phyloP scores from a whole-genome alignment of 2,797 vertebrate species.

The Micrastur ruficollis region DNA sequence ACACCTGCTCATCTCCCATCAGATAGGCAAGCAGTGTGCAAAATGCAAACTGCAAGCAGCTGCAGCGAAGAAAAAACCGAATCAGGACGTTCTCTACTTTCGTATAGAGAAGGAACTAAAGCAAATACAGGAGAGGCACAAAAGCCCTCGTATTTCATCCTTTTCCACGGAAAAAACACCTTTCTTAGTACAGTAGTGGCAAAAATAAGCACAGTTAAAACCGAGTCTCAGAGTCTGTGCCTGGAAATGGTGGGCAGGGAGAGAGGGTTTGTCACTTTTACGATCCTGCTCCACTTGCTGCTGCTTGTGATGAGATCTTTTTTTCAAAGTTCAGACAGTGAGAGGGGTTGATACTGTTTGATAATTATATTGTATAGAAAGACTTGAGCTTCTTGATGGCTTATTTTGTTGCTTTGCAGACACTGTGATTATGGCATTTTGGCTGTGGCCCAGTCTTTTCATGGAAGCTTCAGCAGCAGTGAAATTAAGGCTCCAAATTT shows the following conservation, averaged over 20 bases:
- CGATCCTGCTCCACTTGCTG: not conserved
- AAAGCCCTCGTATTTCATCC: not conserved
- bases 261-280: not conserved
- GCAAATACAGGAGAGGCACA: not conserved
- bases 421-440: conserved; percentile 44
- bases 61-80: not conserved
- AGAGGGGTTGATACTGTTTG: not conserved
- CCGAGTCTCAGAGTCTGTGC: accelerated
- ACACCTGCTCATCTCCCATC: conserved; percentile 60
- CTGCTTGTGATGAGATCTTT: not conserved
- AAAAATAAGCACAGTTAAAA: not conserved
- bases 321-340: not conserved
- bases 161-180: not conserved
- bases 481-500: conserved; percentile 21
- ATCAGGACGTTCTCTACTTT: not conserved
- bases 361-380: not conserved
- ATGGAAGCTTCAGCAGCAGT: not conserved
- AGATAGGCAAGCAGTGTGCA: conserved; percentile 30
- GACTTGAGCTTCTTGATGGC: conserved; percentile 4
- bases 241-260: not conserved
- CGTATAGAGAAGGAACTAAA: not conserved
- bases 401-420: conserved; percentile 46
- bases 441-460: conserved; percentile 41
- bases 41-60: conserved; percentile 6
- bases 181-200: not conserved